Conservation (phyloP, 2,113 vertebrate genomes). For the Syrrhaptes paradoxus region DNA sequence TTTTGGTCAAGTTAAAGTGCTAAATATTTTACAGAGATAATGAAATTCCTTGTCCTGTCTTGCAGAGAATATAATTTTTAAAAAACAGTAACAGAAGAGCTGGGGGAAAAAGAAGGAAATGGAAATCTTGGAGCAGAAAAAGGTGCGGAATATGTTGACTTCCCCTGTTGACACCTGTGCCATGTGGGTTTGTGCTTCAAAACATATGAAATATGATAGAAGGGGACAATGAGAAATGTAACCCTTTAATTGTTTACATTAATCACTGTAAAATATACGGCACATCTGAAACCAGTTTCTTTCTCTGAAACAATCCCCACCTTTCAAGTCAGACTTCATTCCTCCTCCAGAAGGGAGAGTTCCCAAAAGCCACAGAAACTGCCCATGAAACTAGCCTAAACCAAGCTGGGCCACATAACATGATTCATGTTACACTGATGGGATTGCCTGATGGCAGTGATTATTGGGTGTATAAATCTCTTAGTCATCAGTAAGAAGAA, state of each 20-base stretch:
- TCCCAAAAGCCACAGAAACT: slow-evolving; percentile 13
- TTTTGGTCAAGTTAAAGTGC: not conserved
- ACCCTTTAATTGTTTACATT: not conserved
- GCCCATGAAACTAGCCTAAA: not conserved
- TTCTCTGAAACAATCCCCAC: not conserved
- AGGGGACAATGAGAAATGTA: not conserved
- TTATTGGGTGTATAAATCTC: not conserved
- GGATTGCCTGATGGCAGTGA: not conserved
- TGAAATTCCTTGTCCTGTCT: not conserved
- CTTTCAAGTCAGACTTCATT: slow-evolving; percentile 41
- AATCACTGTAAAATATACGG: not conserved
- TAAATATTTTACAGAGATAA: not conserved
- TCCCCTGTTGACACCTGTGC: not conserved
- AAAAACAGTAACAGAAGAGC: not conserved
- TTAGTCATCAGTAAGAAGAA: not conserved
- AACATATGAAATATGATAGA: not conserved
- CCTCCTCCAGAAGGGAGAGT: not conserved
- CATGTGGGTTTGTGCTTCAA: not conserved
- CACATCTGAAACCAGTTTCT: not conserved
- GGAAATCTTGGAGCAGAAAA: not conserved
- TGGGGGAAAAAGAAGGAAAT: not conserved
- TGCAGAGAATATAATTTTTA: not conserved
- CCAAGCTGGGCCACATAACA: not conserved
- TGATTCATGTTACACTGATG: not conserved
- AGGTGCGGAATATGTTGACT: not conserved